phyloP scores from a whole-genome alignment of 2,113 vertebrate genomes.

The Pao palembangensis region DNA sequence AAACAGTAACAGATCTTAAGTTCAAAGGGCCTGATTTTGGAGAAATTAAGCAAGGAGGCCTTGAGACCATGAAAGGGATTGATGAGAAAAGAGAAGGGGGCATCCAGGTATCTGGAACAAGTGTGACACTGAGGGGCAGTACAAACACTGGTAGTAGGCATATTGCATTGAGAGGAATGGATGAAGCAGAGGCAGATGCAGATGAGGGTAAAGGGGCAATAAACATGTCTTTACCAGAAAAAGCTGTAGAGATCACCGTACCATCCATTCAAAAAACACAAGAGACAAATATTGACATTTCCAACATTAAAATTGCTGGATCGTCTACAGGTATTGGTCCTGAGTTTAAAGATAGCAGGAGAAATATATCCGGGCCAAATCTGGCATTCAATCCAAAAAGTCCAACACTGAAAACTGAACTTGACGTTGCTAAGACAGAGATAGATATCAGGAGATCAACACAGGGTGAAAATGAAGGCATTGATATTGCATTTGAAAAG shows the following conservation, averaged over 20 bases:
- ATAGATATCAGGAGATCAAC: too few species aligned
- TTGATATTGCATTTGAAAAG: too few species aligned
- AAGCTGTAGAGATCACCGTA: conserved; percentile 34
- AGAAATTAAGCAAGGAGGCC: conserved; percentile 25
- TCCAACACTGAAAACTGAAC: neutral
- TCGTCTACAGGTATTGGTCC: conserved; percentile 16
- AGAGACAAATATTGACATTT: conserved; percentile 17
- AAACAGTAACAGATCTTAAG: conserved; percentile 46
- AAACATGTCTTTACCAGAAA: conserved; percentile 41
- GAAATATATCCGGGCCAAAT: conserved; percentile 32
- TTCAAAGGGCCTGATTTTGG: conserved; percentile 57
- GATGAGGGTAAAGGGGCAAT: conserved; percentile 38
- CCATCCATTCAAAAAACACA: conserved; percentile 35
- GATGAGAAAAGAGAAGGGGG: conserved; percentile 34
- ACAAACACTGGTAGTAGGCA: conserved; percentile 42
- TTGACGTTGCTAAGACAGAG: too few species aligned
- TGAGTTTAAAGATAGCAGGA: conserved; percentile 28
- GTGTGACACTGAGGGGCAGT: conserved; percentile 32
- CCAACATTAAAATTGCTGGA: conserved; percentile 18
- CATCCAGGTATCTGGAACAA: conserved; percentile 34
- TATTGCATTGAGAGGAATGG: conserved; percentile 29
- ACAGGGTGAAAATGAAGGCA: too few species aligned
- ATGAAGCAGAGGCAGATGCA: conserved; percentile 26
- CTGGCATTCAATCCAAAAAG: conserved; percentile 35
- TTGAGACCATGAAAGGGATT: conserved; percentile 46